phyloP scores from a whole-genome alignment of 2,888 invertebrate species.

The Heteropelma amictum region DNA sequence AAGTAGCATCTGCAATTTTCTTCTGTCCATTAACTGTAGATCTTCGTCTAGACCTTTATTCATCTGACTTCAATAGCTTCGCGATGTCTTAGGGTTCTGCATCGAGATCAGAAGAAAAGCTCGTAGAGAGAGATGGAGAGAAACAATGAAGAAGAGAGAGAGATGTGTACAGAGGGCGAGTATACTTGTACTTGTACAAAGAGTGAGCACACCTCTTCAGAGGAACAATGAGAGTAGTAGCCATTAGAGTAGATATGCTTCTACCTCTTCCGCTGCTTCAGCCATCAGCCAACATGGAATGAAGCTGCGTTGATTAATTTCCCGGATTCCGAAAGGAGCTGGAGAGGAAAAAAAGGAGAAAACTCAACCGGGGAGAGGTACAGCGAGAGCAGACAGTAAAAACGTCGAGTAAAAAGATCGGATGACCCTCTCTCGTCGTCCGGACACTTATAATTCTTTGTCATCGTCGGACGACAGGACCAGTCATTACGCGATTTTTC shows the following conservation, averaged over 20 bases:
- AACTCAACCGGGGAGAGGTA: neutral
- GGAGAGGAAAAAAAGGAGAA: neutral
- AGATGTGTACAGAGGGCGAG: neutral
- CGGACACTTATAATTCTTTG: slow-evolving; percentile 37
- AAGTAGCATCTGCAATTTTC: neutral
- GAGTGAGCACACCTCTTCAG: slow-evolving; percentile 22
- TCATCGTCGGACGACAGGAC: slow-evolving; percentile 34
- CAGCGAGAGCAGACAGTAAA: slow-evolving; percentile 20
- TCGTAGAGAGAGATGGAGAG: slow-evolving; percentile 14
- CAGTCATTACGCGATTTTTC: slow-evolving; percentile 61
- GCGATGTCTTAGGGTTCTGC: neutral
- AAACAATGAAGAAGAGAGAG: slow-evolving; percentile 6
- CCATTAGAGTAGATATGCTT: slow-evolving; percentile 39
- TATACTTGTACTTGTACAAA: slow-evolving; percentile 22
- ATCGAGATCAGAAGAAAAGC: slow-evolving; percentile 25
- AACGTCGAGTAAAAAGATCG: slow-evolving; percentile 12
- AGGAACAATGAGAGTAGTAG: slow-evolving; percentile 37
- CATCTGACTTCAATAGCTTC: neutral
- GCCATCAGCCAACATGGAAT: slow-evolving; percentile 12
- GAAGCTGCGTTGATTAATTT: slow-evolving; percentile 55
- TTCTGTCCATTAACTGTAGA: slow-evolving; percentile 8
- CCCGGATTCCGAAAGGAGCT: slow-evolving; percentile 40
- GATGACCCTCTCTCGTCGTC: slow-evolving; percentile 14
- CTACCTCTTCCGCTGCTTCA: neutral
- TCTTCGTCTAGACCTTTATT: slow-evolving; percentile 16